Evolutionary conservation across 2,113 vertebrate genomes (phyloP).

Genomic region (Sturnira hondurensis): DNA sequence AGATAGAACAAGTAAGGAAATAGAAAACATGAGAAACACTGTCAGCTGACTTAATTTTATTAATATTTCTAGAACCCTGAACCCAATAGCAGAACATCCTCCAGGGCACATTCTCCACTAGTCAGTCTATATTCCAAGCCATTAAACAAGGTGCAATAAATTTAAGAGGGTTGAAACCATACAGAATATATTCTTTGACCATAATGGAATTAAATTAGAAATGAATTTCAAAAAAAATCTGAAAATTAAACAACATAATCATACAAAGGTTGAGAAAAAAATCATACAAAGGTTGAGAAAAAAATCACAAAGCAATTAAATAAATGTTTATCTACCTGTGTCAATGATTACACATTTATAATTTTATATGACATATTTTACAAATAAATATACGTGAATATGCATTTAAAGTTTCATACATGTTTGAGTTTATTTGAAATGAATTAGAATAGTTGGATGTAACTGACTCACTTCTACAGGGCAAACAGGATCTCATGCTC

Average conservation of each 20-base stretch:
- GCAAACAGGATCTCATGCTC: neutral
- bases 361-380: neutral
- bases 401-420: neutral
- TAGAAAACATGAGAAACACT: neutral
- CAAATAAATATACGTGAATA: neutral
- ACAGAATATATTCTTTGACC: neutral
- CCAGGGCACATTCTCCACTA: neutral
- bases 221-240: neutral
- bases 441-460: neutral
- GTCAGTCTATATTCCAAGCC: neutral
- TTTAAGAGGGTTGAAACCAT: neutral
- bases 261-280: neutral
- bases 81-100: neutral
- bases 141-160: neutral
- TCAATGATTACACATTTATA: neutral
- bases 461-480: neutral
- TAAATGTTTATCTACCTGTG: neutral
- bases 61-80: neutral
- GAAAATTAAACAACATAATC: neutral
- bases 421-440: neutral
- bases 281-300: neutral
- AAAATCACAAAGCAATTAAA: neutral
- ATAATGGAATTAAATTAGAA: neutral
- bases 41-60: neutral
- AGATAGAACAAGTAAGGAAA: neutral